Evolutionary conservation across 2,113 vertebrate species (phyloP), one percentile per base, ranked within the genome.

Genomic region (Pelmatolapia mariae): DNA sequence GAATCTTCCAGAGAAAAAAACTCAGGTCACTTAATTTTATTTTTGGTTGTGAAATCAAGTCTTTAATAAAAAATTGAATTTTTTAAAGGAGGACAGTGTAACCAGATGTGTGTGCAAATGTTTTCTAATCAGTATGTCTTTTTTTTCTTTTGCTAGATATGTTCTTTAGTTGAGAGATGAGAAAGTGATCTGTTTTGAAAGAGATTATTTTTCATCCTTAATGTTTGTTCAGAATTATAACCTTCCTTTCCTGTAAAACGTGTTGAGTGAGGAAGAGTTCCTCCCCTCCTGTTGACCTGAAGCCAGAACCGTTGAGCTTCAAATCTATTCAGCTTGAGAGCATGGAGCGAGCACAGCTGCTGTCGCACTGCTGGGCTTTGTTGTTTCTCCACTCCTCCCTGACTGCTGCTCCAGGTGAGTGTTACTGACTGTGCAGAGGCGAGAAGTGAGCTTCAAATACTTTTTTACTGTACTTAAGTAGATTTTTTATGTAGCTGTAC

Each of bases 21-120:
- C 59, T 0, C 29, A 18, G 0, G 5, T 61, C 57, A 18, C 57
- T 61, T 61, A 3, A 6, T 18, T 0, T 61, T 61, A 61, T 1
- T 29, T 29, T 31, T 18, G 3, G 1, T 19, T 61, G 57, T 3
- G 16, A 61, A 61, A 61, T 33, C 5, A 61, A 61, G 29, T 5
- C 2, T 18, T 61, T 18, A 31, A 61, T 59, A 59, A 24, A 57
- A n/a, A 57, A 7, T n/a, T n/a, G n/a, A n/a, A n/a, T n/a, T 50
- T n/a, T 53, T n/a, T 2, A 12, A 22, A 7, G 26, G 29, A 1
- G 29, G 59, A 19, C 29, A 19, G 9, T 33, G 57, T 33, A 31
- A 61, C 29, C 29, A 6, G 0, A 61, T 61, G 59, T 61, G 59
- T 3, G 29, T 4, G 9, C 59, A 33, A 63, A 33, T 18, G 15